phyloP scores from a whole-genome alignment of 2,797 vertebrate species.

The Helarctos malayanus region DNA sequence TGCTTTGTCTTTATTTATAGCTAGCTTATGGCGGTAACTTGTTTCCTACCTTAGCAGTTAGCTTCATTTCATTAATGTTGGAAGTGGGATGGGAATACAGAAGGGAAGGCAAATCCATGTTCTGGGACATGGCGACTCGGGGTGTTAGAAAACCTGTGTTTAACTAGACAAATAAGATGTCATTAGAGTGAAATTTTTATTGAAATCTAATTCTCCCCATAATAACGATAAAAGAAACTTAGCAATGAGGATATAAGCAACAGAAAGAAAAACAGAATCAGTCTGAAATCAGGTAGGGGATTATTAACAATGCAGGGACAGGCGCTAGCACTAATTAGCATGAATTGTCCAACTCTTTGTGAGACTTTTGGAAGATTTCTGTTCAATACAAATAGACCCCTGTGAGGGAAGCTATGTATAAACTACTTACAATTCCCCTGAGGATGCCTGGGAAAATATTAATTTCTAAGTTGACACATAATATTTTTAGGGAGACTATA shows the following conservation, averaged over 20 bases:
- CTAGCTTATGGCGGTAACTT: background rate
- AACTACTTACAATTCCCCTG: background rate
- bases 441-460: background rate
- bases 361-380: background rate
- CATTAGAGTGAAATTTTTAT: constrained; percentile 30
- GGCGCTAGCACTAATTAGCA: background rate
- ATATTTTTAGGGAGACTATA: constrained; percentile 46
- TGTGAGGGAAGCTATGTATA: background rate
- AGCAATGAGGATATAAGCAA: constrained; percentile 16
- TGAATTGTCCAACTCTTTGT: background rate
- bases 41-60: constrained; percentile 52
- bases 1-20: constrained; percentile 66
- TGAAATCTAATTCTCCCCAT: background rate
- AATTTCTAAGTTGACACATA: background rate
- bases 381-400: background rate
- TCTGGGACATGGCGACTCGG: background rate
- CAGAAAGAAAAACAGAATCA: constrained; percentile 38
- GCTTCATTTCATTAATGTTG: constrained; percentile 63
- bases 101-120: background rate
- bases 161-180: constrained; percentile 16
- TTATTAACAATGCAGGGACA: background rate
- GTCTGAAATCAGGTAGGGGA: background rate
- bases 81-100: constrained; percentile 10
- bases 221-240: constrained; percentile 22
- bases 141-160: constrained; percentile 28